Conservation (phyloP, 2,113 vertebrate genomes). For the Albula glossodonta region DNA sequence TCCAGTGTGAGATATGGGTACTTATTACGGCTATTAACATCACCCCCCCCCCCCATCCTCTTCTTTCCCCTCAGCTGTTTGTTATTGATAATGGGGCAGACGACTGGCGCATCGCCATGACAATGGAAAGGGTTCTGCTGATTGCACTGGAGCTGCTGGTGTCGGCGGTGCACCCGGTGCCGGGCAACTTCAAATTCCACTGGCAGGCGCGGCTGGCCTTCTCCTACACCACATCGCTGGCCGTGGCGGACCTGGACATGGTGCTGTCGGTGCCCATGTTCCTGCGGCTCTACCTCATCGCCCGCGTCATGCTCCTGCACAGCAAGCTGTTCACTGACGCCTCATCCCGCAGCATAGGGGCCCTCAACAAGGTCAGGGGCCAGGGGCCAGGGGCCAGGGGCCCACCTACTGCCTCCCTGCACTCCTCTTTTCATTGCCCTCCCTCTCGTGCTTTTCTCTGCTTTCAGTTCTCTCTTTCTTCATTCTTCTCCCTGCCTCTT, state of each 20-base stretch:
- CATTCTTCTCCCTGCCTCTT: slow-evolving; percentile 22
- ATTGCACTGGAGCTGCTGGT: slow-evolving; percentile 96
- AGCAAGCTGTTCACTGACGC: slow-evolving; percentile 95
- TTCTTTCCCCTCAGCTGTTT: slow-evolving; percentile 78
- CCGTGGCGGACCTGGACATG: slow-evolving; percentile 96
- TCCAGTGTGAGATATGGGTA: slow-evolving; percentile 6
- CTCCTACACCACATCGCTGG: slow-evolving; percentile 86
- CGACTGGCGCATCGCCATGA: slow-evolving; percentile 99
- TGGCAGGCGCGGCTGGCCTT: slow-evolving; percentile 96
- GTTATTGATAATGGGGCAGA: slow-evolving; percentile 97
- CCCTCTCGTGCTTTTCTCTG: background rate
- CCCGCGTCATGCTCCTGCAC: slow-evolving; percentile 95
- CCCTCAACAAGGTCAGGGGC: slow-evolving; percentile 73
- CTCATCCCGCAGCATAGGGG: slow-evolving; percentile 77
- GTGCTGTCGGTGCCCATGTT: slow-evolving; percentile 99
- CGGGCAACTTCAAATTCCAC: slow-evolving; percentile 94
- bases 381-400: background rate
- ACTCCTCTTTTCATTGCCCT: slow-evolving; percentile 20
- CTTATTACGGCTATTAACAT: background rate
- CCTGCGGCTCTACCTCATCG: slow-evolving; percentile 96
- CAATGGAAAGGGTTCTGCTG: slow-evolving; percentile 90
- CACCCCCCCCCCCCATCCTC: slow-evolving; percentile 22
- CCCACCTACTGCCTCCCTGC: too few relatives aligned
- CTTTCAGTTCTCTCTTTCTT: slow-evolving; percentile 7
- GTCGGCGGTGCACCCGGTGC: slow-evolving; percentile 94